Percentiles rank a stretch among this genome's conserved stretches.
Evolutionary conservation across 2,797 vertebrate genomes (phyloP).

Genomic region (Oceanodroma leucorhoa): DNA sequence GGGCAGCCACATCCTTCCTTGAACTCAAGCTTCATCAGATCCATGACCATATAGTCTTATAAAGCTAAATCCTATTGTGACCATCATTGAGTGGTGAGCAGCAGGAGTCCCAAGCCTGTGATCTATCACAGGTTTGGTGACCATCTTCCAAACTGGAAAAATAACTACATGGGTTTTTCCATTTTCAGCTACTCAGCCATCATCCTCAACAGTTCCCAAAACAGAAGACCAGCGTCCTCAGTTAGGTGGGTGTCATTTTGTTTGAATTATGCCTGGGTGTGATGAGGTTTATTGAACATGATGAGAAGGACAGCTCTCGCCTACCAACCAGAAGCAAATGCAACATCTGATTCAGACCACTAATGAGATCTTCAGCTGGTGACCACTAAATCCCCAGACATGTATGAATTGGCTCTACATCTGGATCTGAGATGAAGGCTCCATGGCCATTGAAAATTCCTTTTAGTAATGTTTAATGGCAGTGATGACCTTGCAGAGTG

Average conservation of each 20-base stretch:
- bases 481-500: neutral
- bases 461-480: neutral
- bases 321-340: neutral
- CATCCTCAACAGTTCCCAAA: constrained; percentile 84
- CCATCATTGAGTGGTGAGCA: neutral
- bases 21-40: neutral
- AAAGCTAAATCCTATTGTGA: neutral
- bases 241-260: constrained; percentile 75
- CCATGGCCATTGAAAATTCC: neutral
- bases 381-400: neutral
- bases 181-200: constrained; percentile 81
- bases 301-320: neutral
- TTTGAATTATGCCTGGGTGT: neutral
- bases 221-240: constrained; percentile 87
- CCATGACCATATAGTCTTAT: neutral
- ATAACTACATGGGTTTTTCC: neutral
- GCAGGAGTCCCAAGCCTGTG: neutral
- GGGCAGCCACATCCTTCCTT: neutral
- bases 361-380: neutral
- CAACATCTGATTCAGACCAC: neutral
- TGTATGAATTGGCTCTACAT: neutral
- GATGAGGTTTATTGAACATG: neutral
- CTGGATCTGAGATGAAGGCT: neutral
- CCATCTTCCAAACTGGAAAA: neutral
- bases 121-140: neutral